phyloP scores from a whole-genome alignment of 2,888 invertebrate genomes.

The Sinopyrophorus schimmeli region DNA sequence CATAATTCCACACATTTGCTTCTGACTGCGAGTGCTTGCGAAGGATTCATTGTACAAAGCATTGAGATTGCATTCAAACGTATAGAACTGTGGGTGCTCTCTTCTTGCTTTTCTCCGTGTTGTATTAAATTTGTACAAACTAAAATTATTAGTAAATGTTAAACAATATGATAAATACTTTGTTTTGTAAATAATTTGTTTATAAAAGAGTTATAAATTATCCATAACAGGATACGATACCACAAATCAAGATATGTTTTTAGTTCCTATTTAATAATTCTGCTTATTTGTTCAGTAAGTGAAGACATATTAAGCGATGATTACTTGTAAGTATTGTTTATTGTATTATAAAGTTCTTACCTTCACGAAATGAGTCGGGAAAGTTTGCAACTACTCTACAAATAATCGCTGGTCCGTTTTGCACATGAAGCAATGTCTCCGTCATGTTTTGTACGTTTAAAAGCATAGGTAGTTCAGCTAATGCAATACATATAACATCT shows the following conservation, averaged over 20 bases:
- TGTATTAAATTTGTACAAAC: conserved; percentile 83
- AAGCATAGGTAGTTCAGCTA: conserved; percentile 89
- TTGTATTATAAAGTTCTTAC: too few relatives aligned
- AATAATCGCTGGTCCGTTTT: conserved; percentile 86
- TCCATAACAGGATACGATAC: too few relatives aligned
- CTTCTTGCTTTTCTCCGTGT: conserved; percentile 90
- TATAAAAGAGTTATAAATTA: too few relatives aligned
- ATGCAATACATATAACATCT: conserved; percentile 90
- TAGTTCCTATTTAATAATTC: too few relatives aligned
- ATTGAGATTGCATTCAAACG: conserved; percentile 75
- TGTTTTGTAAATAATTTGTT: neutral
- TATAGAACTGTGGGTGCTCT: conserved; percentile 76
- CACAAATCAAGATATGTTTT: too few relatives aligned
- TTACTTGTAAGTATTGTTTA: too few relatives aligned
- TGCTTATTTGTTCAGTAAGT: too few relatives aligned
- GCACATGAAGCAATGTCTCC: conserved; percentile 86
- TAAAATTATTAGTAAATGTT: conserved; percentile 50
- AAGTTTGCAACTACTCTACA: conserved; percentile 92
- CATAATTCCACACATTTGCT: conserved; percentile 88
- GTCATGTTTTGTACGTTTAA: conserved; percentile 80
- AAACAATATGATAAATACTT: neutral
- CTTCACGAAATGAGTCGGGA: conserved; percentile 90
- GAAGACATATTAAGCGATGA: too few relatives aligned
- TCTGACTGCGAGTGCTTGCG: conserved; percentile 80
- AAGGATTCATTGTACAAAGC: conserved; percentile 88